Conservation (phyloP, 2,888 invertebrate genomes). For the Orthosia gracilis region DNA sequence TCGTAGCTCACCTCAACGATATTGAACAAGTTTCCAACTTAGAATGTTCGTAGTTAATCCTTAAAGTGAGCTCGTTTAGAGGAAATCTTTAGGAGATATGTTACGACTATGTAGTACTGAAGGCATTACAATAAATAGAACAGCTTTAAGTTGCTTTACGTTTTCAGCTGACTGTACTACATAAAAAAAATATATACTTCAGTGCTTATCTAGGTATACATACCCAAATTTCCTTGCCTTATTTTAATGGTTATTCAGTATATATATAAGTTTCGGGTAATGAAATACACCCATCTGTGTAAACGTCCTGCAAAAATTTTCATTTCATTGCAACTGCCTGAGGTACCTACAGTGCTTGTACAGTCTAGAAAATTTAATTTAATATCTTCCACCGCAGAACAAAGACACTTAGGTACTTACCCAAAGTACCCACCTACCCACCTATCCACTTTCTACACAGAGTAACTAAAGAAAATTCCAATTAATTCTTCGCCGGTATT, state of each 20-base stretch:
- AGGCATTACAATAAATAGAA: neutral
- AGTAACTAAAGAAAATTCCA: slow-evolving; percentile 38
- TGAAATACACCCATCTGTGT: neutral
- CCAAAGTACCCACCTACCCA: neutral
- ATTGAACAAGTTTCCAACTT: slow-evolving; percentile 72
- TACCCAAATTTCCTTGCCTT: too few species aligned
- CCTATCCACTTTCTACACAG: slow-evolving; percentile 14
- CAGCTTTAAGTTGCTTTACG: too few species aligned
- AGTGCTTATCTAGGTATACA: too few species aligned
- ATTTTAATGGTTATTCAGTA: neutral
- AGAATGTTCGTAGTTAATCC: slow-evolving; percentile 59
- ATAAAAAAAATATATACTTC: too few species aligned
- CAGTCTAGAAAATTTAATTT: slow-evolving; percentile 16
- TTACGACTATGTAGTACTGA: neutral
- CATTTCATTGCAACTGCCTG: neutral
- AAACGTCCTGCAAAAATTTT: neutral
- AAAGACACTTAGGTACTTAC: slow-evolving; percentile 6
- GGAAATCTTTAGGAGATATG: slow-evolving; percentile 34
- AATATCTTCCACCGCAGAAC: slow-evolving; percentile 12
- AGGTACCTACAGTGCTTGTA: neutral
- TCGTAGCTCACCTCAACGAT: slow-evolving; percentile 66
- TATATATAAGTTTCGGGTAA: too few species aligned
- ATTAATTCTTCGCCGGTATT: slow-evolving; percentile 45
- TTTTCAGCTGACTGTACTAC: too few species aligned
- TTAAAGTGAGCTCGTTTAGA: slow-evolving; percentile 49